Base-by-base conservation (phyloP, 2,797 vertebrate species). In the Clamator glandarius region DNA sequence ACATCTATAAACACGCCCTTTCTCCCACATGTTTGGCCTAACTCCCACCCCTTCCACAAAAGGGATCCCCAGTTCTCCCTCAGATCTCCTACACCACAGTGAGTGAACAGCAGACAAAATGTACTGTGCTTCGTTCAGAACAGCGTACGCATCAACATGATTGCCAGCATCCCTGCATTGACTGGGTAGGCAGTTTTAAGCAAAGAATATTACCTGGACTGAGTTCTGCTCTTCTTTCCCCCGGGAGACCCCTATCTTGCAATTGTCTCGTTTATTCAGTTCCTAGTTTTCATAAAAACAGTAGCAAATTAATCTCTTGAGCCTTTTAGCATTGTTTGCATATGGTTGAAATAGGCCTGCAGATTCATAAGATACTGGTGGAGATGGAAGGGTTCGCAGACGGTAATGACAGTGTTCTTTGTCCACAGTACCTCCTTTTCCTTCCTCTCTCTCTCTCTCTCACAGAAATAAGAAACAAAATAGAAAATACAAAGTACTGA, bases 301-400 rank as follows among this genome's bases (percentile, higher is more conserved):
- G 58, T 13, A 81, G 61, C 39, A 92, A 83, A 88, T 77, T 54
- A 54, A 89, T 83, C 36, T 77, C 79, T 92, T 23, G 29, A 89
- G 68, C 75, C 55, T 73, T 88, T 21, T 7, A 50, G 46, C 62
- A 54, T 75, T 54, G 89, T 87, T 68, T 68, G 74, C 66, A 51
- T 54, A 61, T 5, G 29, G 61, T 5, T 80, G 72, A 89, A 91
- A 77, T 11, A 29, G 39, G 29, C 36, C 42, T 54, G 29, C 28
- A 84, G 48, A 78, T 48, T 76, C 39, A 15, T 4, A 58, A 90
- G 72, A 57, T 82, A 58, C n/a, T 62, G 39, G 67, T 29, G 33
- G 70, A 73, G 55, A 82, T 4, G 33, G 35, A 90, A 84, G 39
- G 11, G 77, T 63, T 51, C 11, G 8, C 77, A 82, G 25, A 66